Evolutionary conservation across 2,113 vertebrate genomes (phyloP).

Genomic region (Percina caprodes): DNA sequence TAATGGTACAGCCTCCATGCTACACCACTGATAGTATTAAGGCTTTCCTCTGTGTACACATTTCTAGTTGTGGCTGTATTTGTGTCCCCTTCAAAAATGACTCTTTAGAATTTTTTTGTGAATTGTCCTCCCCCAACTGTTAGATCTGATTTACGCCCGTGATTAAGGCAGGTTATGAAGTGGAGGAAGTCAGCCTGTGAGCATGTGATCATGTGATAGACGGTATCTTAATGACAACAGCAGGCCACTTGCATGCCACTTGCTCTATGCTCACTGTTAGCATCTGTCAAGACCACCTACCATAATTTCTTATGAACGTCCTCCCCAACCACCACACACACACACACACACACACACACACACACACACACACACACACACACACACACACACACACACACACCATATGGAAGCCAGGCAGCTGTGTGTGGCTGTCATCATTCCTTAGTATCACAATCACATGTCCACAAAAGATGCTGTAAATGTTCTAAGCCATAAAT

Average conservation of each 20-base stretch:
- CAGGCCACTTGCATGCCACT: neutral
- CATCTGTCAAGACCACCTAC: constrained; percentile 4
- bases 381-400: too few relatives aligned
- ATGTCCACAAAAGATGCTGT: neutral
- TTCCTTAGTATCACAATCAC: constrained; percentile 28
- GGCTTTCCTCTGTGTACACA: too few relatives aligned
- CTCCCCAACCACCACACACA: neutral
- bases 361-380: too few relatives aligned
- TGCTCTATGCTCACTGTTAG: neutral
- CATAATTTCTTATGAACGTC: neutral
- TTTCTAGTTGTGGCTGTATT: too few relatives aligned
- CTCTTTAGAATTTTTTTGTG: too few relatives aligned
- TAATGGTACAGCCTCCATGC: too few relatives aligned
- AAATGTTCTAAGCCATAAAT: constrained; percentile 16
- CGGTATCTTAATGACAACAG: neutral
- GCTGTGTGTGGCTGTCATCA: constrained; percentile 15
- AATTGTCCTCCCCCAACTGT: too few relatives aligned
- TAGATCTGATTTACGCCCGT: too few relatives aligned
- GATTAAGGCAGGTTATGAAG: neutral
- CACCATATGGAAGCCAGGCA: neutral
- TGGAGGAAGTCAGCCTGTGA: neutral
- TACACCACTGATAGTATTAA: too few relatives aligned
- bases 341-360: too few relatives aligned
- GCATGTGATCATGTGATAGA: neutral
- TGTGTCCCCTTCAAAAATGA: too few relatives aligned